Base-by-base conservation (phyloP, 2,888 invertebrate species). In the Eilema sororculum region DNA sequence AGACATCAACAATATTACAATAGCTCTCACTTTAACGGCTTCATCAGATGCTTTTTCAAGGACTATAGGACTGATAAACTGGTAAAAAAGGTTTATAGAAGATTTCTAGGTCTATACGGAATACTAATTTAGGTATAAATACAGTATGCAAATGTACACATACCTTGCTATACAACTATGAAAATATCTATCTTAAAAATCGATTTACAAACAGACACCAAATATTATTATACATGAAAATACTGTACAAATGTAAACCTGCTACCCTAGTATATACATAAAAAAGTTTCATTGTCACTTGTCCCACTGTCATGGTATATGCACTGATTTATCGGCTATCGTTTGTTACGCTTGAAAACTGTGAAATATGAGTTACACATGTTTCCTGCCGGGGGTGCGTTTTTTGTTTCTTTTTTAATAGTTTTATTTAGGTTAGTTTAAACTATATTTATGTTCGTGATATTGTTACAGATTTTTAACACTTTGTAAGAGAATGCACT, bases 321-420 rank as follows among this genome's bases (percentile, higher is more conserved):
- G 65, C 67, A 71, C 28, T 56, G 69, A 66, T 68, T 71, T 71
- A 71, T 69, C 33, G 65, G 13, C 20, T 9, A 57, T 25, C 46
- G 62, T 52, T 72, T 72, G 65, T 58, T 69, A 66, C 57, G 25
- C 65, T 68, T 68, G 65, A 66, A 71, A 71, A 65, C 37, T 30
- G 22, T 74, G 46, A 79, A 68, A 72, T 72, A 73, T 67, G 63
- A 65, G 52, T 68, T 72, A 72, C 78, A 80, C 67, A 33, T 76
- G 80, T 76, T 65, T 74, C 62, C 61, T 67, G 41, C 65, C 16
- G 67, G 69, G 80, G 58, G 33, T 20, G 9, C 2, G 20, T 65
- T 74, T 70, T n/a, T 65, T 69, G 22, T 46, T 60, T 60, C 30
- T 33, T 28, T 60, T 60, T 30, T 33, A 60, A 60, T 30, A 60